A percentile compares a stretch with the other conserved stretches of the same genome.
Conservation (phyloP, 2,797 vertebrate genomes). For the Brachyalestes nurse region DNA sequence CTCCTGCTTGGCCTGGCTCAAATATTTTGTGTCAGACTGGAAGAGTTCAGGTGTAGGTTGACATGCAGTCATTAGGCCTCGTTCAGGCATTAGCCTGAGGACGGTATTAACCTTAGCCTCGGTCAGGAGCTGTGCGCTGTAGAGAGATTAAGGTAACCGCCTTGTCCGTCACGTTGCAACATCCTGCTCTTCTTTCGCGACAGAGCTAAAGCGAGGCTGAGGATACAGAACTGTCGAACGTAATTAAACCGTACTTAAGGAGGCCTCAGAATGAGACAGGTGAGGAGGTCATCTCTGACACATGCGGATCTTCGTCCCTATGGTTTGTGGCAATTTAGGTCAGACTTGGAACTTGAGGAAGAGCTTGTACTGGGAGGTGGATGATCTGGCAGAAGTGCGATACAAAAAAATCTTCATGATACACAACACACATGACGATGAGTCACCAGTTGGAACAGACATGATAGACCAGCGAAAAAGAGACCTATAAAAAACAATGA, state of each 20-base stretch:
- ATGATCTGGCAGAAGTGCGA: background rate
- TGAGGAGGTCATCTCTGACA: conserved; percentile 43
- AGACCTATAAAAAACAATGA: background rate
- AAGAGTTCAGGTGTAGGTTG: conserved; percentile 57
- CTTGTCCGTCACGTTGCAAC: conserved; percentile 50
- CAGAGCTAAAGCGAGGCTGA: conserved; percentile 33
- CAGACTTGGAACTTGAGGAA: background rate
- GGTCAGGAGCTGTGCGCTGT: conserved; percentile 55
- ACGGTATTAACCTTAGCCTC: conserved; percentile 56
- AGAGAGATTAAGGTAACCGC: conserved; percentile 56
- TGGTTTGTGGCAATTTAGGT: conserved; percentile 51
- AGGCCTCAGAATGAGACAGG: conserved; percentile 37
- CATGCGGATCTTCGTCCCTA: conserved; percentile 33
- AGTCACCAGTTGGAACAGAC: too few relatives aligned
- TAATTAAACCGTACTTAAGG: conserved; percentile 60
- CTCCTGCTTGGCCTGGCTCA: background rate
- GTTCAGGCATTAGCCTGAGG: conserved; percentile 48
- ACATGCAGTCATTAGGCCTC: conserved; percentile 40
- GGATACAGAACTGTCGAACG: conserved; percentile 54
- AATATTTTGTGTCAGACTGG: conserved; percentile 30
- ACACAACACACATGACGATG: too few relatives aligned
- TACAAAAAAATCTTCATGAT: too few relatives aligned
- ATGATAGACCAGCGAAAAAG: too few relatives aligned
- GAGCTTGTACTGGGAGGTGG: background rate
- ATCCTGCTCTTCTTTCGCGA: conserved; percentile 35